Conservation (phyloP, 2,113 vertebrate genomes). For the Aphyosemion australe region DNA sequence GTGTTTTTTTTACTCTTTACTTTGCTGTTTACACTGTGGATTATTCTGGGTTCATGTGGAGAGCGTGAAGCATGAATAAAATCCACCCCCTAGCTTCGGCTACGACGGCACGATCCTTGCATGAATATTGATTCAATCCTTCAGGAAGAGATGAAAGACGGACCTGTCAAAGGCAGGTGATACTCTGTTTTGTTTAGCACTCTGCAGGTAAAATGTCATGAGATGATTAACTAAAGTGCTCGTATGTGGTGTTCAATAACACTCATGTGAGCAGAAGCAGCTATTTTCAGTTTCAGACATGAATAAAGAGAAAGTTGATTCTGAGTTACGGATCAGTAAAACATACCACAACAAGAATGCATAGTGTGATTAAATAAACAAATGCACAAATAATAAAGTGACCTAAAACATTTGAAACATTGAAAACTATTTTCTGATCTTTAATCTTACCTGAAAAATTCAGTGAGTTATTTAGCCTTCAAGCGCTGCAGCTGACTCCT, state of each 20-base stretch:
- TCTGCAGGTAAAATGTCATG: slow-evolving; percentile 7
- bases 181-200: neutral
- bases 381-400: no score
- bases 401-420: no score
- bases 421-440: neutral
- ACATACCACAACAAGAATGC: no score
- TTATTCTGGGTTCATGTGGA: neutral
- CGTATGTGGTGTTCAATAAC: neutral
- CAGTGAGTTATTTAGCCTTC: slow-evolving; percentile 12
- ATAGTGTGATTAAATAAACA: no score
- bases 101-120: neutral
- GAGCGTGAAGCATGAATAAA: slow-evolving; percentile 6
- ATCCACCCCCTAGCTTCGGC: neutral
- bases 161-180: slow-evolving; percentile 10
- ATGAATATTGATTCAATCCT: slow-evolving; percentile 20
- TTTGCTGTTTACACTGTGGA: neutral
- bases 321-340: neutral
- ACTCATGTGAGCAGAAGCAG: neutral
- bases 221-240: neutral
- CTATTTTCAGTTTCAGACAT: neutral
- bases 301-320: neutral
- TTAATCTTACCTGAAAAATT: slow-evolving; percentile 61
- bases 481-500: neutral
- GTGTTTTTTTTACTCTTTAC: neutral
- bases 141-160: slow-evolving; percentile 14